These are phyloP conservation scores for Coryphaenoides rupestris DNA, from an alignment of 2,113 vertebrate genomes.

Conservation along the genomic window DNA sequence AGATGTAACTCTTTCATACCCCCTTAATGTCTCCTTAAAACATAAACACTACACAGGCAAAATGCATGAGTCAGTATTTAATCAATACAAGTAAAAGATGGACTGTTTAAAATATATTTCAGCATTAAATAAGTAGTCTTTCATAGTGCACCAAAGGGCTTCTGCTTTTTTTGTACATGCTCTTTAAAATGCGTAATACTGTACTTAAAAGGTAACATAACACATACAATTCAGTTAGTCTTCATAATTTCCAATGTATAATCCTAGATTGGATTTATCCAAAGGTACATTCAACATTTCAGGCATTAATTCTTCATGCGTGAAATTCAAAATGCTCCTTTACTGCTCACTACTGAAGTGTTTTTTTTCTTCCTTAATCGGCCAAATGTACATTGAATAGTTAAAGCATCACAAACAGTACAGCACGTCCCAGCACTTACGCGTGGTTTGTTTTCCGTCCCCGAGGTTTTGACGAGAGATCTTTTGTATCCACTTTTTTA, in stretches of 20 bases:
- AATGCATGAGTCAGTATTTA: slow-evolving; percentile 38
- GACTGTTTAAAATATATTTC: slow-evolving; percentile 19
- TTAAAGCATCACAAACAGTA: no score
- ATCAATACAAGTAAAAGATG: slow-evolving; percentile 29
- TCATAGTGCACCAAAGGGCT: slow-evolving; percentile 1
- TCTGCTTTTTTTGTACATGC: slow-evolving; percentile 21
- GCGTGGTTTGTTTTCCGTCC: not conserved
- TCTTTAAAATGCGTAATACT: slow-evolving; percentile 9
- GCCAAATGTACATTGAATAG: no score
- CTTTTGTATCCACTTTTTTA: not conserved
- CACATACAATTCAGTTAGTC: not conserved
- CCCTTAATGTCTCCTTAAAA: not conserved
- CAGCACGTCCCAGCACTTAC: no score
- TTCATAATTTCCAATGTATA: not conserved
- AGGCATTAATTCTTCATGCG: not conserved
- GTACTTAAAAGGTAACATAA: not conserved
- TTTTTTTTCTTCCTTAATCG: not conserved
- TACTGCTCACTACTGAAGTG: not conserved
- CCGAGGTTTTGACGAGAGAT: not conserved
- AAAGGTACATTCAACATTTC: not conserved
- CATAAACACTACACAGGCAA: slow-evolving; percentile 8
- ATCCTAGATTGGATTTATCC: not conserved
- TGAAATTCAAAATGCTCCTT: not conserved
- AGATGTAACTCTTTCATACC: not conserved
- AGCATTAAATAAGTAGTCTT: slow-evolving; percentile 19